Conservation (phyloP, 2,113 vertebrate genomes). For the human region GRCh38 chr1:204345001-204345500, state of each 20-base stretch:
- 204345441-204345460: neutral
- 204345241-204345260: neutral
- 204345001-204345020: neutral
- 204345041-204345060: neutral
- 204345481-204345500: neutral
- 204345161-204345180: neutral
- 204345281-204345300: neutral
- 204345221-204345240: neutral
- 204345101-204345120: conserved; percentile 24
- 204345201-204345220: neutral
- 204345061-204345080: neutral
- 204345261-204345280: neutral
- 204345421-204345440: neutral
- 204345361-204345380: neutral
- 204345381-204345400: neutral
- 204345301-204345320: neutral
- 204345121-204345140: neutral
- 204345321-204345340: neutral
- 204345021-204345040: neutral
- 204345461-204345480: neutral
- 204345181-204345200: neutral
- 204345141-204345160: neutral
- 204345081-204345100: neutral
- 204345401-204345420: neutral
- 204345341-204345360: neutral